Evolutionary conservation across 2,113 vertebrate species (phyloP).

Genomic region (Cairina moschata): DNA sequence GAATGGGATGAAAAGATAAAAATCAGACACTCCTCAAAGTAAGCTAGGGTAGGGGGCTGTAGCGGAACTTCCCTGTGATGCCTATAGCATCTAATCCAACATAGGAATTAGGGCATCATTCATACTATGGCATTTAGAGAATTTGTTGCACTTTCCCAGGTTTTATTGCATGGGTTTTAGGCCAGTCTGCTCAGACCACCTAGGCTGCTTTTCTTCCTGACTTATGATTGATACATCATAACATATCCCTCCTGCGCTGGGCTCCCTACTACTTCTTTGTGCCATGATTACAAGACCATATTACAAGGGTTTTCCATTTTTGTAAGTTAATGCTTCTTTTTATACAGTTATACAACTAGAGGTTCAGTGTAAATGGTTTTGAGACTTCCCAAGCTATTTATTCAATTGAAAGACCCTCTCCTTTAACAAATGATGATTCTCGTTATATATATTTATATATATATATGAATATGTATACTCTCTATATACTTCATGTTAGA

Average conservation of each 20-base stretch:
- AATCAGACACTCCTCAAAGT: constrained; percentile 35
- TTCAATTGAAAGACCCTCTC: not conserved
- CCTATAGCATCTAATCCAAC: not conserved
- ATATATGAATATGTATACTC: not conserved
- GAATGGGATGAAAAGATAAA: constrained; percentile 60
- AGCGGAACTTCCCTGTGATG: constrained; percentile 31
- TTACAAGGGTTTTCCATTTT: not conserved
- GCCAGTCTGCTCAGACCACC: constrained; percentile 9
- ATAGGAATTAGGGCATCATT: constrained; percentile 12
- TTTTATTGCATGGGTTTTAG: not conserved
- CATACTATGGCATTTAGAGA: not conserved
- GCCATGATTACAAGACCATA: not conserved
- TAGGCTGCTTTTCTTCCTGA: constrained; percentile 29
- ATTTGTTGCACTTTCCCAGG: not conserved
- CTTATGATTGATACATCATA: not conserved
- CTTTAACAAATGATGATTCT: not conserved
- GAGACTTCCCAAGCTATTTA: not conserved
- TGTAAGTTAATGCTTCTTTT: not conserved
- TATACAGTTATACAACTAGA: not conserved
- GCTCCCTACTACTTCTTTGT: constrained; percentile 1
- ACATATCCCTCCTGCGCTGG: not conserved
- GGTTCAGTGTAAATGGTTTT: not conserved
- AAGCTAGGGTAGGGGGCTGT: not conserved
- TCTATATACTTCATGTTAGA: not conserved
- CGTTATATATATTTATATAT: not conserved